phyloP scores from a whole-genome alignment of 2,888 invertebrate genomes.

The Andrena hattorfiana region DNA sequence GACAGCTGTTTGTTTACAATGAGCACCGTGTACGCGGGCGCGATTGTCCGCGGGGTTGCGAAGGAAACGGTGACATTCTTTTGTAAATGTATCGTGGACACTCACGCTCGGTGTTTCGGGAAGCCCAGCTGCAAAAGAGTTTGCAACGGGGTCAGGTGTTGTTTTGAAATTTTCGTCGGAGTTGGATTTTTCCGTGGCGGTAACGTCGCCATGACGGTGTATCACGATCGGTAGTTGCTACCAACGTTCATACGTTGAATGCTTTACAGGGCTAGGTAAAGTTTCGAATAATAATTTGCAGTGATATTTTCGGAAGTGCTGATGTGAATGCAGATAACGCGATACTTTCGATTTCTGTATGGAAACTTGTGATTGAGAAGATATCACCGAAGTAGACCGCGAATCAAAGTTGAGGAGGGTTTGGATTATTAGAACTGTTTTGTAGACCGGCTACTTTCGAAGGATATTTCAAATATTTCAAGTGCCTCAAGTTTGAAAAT shows the following conservation, averaged over 20 bases:
- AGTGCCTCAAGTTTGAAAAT: conserved; percentile 2
- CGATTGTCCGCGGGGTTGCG: background rate
- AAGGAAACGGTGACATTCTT: conserved; percentile 4
- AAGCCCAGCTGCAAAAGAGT: conserved; percentile 95
- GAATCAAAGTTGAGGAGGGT: background rate
- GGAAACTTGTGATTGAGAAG: background rate
- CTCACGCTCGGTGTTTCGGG: conserved; percentile 95
- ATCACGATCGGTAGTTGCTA: conserved; percentile 61
- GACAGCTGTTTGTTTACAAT: conserved; percentile 79
- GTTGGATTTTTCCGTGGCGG: conserved; percentile 92
- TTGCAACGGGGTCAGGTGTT: conserved; percentile 91
- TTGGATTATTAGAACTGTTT: background rate
- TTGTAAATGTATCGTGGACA: conserved; percentile 71
- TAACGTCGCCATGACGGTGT: conserved; percentile 89
- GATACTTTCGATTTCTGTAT: background rate
- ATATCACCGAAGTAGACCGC: too few species aligned
- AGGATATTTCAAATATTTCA: background rate
- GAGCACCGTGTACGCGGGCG: background rate
- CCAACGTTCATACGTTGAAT: conserved; percentile 21
- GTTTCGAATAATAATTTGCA: conserved; percentile 1
- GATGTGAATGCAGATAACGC: background rate
- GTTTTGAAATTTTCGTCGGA: conserved; percentile 90
- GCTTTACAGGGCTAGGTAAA: background rate
- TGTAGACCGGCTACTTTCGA: background rate
- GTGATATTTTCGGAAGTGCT: background rate